Percentiles rank a stretch among this genome's conserved stretches.
Evolutionary conservation across 92 coral and sea anemone species (phyloP).

Genomic region (Phenganax subtilis): DNA sequence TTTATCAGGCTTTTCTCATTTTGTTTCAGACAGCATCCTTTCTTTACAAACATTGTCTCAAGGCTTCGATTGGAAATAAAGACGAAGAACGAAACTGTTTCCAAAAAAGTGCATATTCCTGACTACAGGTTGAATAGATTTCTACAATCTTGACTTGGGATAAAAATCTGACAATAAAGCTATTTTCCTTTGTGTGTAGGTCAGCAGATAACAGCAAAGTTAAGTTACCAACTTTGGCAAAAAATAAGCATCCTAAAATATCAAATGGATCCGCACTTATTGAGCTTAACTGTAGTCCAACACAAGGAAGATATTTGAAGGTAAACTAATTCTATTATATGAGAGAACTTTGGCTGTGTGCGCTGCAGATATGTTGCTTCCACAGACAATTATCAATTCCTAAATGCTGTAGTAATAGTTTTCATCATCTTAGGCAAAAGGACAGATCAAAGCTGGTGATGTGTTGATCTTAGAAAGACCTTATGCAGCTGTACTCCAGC

Average conservation of each 20-base stretch:
- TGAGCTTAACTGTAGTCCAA: constrained; percentile 62
- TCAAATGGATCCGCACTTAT: constrained; percentile 87
- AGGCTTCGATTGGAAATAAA: not conserved
- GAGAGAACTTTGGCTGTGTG: not conserved
- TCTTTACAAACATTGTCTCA: not conserved
- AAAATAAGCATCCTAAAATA: constrained; percentile 69
- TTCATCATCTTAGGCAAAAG: constrained; percentile 56
- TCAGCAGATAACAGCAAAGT: not conserved
- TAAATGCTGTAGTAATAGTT: not conserved
- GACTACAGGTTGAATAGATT: not conserved
- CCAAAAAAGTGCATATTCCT: not conserved
- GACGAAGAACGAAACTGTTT: not conserved
- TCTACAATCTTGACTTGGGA: not conserved
- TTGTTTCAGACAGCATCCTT: constrained; percentile 4
- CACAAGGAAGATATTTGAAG: constrained; percentile 88
- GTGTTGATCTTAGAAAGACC: constrained; percentile 84
- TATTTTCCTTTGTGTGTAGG: not conserved
- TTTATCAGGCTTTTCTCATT: not conserved
- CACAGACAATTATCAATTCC: not conserved
- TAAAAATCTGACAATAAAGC: not conserved
- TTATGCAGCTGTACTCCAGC: constrained; percentile 78
- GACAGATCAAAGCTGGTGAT: constrained; percentile 89
- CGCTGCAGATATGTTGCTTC: not conserved
- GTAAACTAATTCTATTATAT: constrained; percentile 29
- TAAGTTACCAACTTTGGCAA: constrained; percentile 62